A percentile compares a stretch with the other conserved stretches of the same genome.
Evolutionary conservation across 2,888 invertebrate genomes (phyloP).

Genomic region (Dryadula phaetusa): DNA sequence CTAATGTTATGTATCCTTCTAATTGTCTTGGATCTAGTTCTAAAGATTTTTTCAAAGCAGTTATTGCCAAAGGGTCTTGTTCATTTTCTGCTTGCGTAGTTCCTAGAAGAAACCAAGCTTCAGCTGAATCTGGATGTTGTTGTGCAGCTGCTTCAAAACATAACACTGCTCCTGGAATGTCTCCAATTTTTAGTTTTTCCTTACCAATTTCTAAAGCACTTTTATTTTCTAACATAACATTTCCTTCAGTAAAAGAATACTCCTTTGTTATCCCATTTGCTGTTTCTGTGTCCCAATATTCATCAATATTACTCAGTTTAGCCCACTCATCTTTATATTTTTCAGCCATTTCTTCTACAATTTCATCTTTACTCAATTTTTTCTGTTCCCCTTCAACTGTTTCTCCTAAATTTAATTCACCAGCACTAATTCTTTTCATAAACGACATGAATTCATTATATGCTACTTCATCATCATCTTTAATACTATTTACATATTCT

Average conservation of each 20-base stretch:
- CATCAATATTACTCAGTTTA: slow-evolving; percentile 86
- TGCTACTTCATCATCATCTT: slow-evolving; percentile 87
- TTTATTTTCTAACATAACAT: slow-evolving; percentile 91
- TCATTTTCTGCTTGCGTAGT: slow-evolving; percentile 99
- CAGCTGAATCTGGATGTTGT: slow-evolving; percentile 89
- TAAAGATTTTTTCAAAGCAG: slow-evolving; percentile 94
- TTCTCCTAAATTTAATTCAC: slow-evolving; percentile 84
- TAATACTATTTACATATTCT: slow-evolving; percentile 83
- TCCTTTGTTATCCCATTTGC: slow-evolving; percentile 84
- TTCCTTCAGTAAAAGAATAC: slow-evolving; percentile 92
- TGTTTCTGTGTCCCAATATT: slow-evolving; percentile 87
- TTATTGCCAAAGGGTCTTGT: slow-evolving; percentile 96
- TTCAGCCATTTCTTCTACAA: slow-evolving; percentile 81
- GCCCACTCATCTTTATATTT: slow-evolving; percentile 91
- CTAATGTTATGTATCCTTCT: slow-evolving; percentile 94
- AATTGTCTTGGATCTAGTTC: slow-evolving; percentile 91
- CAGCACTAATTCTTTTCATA: slow-evolving; percentile 90
- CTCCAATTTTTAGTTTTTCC: slow-evolving; percentile 91
- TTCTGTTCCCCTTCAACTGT: slow-evolving; percentile 66
- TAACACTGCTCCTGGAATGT: slow-evolving; percentile 97
- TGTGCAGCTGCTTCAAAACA: slow-evolving; percentile 98
- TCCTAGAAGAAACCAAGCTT: slow-evolving; percentile 95
- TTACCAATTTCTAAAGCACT: slow-evolving; percentile 95
- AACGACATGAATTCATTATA: slow-evolving; percentile 94
- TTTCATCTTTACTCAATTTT: slow-evolving; percentile 70